phyloP scores from a whole-genome alignment of 2,113 vertebrate species.

The Caranx ignobilis region DNA sequence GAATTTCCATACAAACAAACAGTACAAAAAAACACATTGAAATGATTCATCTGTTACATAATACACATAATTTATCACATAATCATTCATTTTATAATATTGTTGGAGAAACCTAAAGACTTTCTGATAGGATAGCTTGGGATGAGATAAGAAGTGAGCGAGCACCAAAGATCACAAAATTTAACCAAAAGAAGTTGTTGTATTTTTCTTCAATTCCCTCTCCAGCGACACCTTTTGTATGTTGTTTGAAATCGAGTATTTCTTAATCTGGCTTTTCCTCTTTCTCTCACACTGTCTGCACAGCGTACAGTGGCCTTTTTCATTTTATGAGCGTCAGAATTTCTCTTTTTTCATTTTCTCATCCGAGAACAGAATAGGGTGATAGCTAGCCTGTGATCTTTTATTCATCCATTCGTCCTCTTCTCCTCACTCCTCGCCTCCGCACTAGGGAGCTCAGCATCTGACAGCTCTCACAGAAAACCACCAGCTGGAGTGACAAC shows the following conservation, averaged over 20 bases:
- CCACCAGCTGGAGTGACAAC: conserved; percentile 78
- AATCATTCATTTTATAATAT: too few relatives aligned
- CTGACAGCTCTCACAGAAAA: conserved; percentile 68
- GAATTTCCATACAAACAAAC: too few relatives aligned
- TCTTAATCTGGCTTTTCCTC: not conserved
- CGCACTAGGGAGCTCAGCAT: conserved; percentile 68
- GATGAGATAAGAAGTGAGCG: too few relatives aligned
- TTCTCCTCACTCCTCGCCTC: conserved; percentile 71
- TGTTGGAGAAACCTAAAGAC: too few relatives aligned
- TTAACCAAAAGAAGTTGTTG: not conserved
- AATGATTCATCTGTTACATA: too few relatives aligned
- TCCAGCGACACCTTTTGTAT: conserved; percentile 6
- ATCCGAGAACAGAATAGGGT: conserved; percentile 49
- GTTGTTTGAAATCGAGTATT: not conserved
- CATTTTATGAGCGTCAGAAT: conserved; percentile 54
- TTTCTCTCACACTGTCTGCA: not conserved
- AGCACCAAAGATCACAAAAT: conserved; percentile 11
- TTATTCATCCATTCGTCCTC: conserved; percentile 77
- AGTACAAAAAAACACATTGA: too few relatives aligned
- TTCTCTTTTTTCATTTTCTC: conserved; percentile 3
- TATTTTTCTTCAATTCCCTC: not conserved
- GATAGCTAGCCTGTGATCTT: conserved; percentile 75
- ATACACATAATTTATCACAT: too few relatives aligned
- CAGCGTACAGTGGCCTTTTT: conserved; percentile 26
- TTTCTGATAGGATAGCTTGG: too few relatives aligned